phyloP scores from a whole-genome alignment of 2,797 vertebrate genomes.

The Sus cebifrons region DNA sequence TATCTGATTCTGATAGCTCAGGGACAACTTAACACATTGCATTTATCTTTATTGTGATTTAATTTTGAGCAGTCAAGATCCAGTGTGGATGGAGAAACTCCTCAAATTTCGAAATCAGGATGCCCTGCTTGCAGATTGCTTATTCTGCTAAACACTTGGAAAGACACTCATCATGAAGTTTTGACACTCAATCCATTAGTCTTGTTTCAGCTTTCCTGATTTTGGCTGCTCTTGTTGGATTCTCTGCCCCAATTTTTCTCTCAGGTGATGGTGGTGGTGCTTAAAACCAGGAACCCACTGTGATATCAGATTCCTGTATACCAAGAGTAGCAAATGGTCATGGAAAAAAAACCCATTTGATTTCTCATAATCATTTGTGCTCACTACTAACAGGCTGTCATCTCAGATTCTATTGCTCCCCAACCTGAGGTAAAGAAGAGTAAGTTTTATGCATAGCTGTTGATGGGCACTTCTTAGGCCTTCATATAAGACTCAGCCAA shows the following conservation, averaged over 20 bases:
- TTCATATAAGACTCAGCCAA: slow-evolving; percentile 24
- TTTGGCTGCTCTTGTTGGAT: neutral
- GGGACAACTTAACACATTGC: slow-evolving; percentile 60
- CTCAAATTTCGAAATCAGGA: slow-evolving; percentile 64
- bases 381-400: neutral
- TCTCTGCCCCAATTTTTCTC: neutral
- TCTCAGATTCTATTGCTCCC: neutral
- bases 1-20: slow-evolving; percentile 72
- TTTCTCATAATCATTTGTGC: neutral
- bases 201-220: neutral
- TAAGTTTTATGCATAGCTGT: neutral
- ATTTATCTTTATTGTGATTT: slow-evolving; percentile 78
- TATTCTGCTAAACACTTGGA: slow-evolving; percentile 31
- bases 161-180: slow-evolving; percentile 3
- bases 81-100: slow-evolving; percentile 49
- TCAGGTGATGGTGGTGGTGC: neutral
- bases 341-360: neutral
- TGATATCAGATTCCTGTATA: neutral
- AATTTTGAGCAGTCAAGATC: slow-evolving; percentile 71
- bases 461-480: neutral
- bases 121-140: slow-evolving; percentile 43
- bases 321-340: neutral
- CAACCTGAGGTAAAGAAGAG: neutral
- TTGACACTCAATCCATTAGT: slow-evolving; percentile 31
- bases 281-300: slow-evolving; percentile 1